Evolutionary conservation across 1,140 invertebrate species (phyloP).

Genomic region (Pectinophora gossypiella): DNA sequence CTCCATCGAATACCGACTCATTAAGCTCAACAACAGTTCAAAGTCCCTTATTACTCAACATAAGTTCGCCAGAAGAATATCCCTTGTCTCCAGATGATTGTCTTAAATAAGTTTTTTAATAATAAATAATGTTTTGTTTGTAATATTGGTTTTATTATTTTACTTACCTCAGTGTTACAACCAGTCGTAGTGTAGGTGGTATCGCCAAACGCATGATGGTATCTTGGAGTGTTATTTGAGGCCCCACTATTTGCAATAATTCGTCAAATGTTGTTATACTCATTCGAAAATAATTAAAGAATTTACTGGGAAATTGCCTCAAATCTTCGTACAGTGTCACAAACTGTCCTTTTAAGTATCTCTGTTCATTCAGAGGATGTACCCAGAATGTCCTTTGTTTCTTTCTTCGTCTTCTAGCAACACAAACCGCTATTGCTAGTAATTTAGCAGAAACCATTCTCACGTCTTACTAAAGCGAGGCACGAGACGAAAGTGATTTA

Average conservation of each 20-base stretch:
- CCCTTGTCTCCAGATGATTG: not conserved
- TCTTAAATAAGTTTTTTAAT: not conserved
- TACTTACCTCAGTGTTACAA: slow-evolving; percentile 1
- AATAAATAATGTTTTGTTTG: not conserved
- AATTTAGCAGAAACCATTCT: slow-evolving; percentile 6
- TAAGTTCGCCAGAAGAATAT: slow-evolving; percentile 8
- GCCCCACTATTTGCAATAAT: slow-evolving; percentile 4
- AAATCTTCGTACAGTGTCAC: slow-evolving; percentile 9
- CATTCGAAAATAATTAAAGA: slow-evolving; percentile 9
- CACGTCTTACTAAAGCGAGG: slow-evolving; percentile 6
- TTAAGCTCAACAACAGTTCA: slow-evolving; percentile 4
- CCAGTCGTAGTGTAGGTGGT: not conserved
- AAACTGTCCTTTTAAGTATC: slow-evolving; percentile 10
- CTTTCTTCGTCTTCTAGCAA: slow-evolving; percentile 8
- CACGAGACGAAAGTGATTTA: slow-evolving; percentile 4
- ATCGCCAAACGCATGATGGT: slow-evolving; percentile 2
- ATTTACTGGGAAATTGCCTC: slow-evolving; percentile 2
- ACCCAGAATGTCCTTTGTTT: slow-evolving; percentile 5
- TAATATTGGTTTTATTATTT: slow-evolving; percentile 5
- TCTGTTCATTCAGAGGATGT: slow-evolving; percentile 6
- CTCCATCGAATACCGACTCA: not conserved
- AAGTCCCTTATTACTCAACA: slow-evolving; percentile 2
- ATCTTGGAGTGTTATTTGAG: slow-evolving; percentile 2
- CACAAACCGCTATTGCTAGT: slow-evolving; percentile 9
- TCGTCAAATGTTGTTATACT: slow-evolving; percentile 7